A percentile compares a stretch with the other conserved stretches of the same genome.
Conservation (phyloP, 1,140 invertebrate genomes). For the Laupala kohalensis region DNA sequence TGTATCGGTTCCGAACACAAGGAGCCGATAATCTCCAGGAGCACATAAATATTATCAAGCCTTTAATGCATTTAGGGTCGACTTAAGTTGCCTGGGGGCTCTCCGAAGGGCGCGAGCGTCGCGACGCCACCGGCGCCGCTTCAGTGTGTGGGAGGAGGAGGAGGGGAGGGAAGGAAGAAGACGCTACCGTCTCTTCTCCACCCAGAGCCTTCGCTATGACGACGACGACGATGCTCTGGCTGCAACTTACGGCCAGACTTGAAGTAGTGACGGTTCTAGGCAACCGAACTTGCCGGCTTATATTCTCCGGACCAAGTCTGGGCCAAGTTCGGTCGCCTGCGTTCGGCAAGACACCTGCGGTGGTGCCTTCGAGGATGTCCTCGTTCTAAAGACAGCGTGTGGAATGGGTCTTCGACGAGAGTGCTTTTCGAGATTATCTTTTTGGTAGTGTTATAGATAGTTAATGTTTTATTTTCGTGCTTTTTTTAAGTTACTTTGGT, state of each 20-base stretch:
- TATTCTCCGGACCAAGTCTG: background rate
- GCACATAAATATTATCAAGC: slow-evolving; percentile 9
- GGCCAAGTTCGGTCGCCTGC: background rate
- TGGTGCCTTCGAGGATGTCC: background rate
- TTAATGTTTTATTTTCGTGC: too few species aligned
- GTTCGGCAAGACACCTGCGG: background rate
- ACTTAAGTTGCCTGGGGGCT: background rate
- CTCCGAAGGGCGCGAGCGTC: background rate
- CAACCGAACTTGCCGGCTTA: background rate
- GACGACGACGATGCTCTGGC: background rate
- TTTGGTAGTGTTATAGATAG: too few species aligned
- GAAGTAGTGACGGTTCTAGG: background rate
- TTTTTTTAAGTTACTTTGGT: too few species aligned
- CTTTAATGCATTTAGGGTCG: background rate
- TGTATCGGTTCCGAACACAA: background rate
- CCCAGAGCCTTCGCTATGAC: too few species aligned
- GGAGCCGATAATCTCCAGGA: slow-evolving; percentile 3
- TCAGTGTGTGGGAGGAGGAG: too few species aligned
- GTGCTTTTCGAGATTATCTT: too few species aligned
- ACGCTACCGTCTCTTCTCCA: too few species aligned
- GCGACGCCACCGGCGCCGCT: background rate
- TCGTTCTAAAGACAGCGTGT: too few species aligned
- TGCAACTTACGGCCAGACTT: background rate
- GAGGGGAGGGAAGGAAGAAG: too few species aligned
- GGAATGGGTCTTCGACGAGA: too few species aligned